Conservation (phyloP, 2,113 vertebrate genomes). For the Microtus montanus region DNA sequence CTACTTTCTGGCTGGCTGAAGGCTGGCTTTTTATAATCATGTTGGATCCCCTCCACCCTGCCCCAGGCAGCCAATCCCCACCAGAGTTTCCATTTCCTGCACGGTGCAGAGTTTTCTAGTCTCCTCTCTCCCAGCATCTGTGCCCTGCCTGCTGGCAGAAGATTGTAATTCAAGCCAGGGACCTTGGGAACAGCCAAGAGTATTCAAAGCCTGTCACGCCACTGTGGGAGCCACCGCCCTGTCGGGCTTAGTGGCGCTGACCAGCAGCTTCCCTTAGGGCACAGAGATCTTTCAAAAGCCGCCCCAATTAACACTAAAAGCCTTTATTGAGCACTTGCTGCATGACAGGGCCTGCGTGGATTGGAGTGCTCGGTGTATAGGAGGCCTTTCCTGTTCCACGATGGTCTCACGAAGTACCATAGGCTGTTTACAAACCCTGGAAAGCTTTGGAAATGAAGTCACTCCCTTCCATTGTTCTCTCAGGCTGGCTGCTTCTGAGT, state of each 20-base stretch:
- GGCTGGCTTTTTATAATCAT: constrained; percentile 60
- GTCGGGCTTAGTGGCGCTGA: background rate
- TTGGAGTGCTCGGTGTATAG: no score
- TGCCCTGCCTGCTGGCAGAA: constrained; percentile 36
- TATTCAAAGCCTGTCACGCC: constrained; percentile 41
- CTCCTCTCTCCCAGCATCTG: background rate
- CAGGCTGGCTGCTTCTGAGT: background rate
- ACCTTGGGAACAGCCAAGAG: constrained; percentile 24
- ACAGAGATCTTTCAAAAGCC: background rate
- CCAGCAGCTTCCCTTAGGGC: constrained; percentile 5
- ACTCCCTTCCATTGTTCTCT: constrained; percentile 19
- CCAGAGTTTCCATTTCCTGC: constrained; percentile 54
- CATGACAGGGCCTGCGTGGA: background rate
- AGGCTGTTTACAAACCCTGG: background rate
- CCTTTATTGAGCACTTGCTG: constrained; percentile 1
- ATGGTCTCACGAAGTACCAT: background rate
- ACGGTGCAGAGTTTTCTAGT: constrained; percentile 4
- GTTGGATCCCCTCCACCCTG: background rate
- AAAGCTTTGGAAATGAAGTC: constrained; percentile 40
- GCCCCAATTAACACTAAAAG: background rate
- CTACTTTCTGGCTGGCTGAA: constrained; percentile 16
- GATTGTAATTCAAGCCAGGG: background rate
- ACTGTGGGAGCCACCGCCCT: background rate
- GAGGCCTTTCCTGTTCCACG: background rate
- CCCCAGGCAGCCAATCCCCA: constrained; percentile 62